phyloP scores from a whole-genome alignment of 2,888 invertebrate species.

The Dione juno region DNA sequence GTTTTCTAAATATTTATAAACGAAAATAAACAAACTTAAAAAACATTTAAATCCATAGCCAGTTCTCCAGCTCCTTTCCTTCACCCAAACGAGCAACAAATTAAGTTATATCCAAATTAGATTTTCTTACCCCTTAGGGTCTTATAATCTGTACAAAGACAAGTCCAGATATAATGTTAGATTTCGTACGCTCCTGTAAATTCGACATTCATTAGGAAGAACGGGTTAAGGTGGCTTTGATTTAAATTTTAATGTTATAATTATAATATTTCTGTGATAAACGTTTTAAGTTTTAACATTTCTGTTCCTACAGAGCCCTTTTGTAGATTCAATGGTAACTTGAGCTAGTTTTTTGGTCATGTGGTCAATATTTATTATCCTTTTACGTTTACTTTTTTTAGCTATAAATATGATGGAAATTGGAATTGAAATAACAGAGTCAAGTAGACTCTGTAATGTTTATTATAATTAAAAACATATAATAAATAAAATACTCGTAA shows the following conservation, averaged over 20 bases:
- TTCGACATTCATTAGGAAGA: slow-evolving; percentile 41
- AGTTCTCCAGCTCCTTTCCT: slow-evolving; percentile 2
- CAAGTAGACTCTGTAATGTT: too few relatives aligned
- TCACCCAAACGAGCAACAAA: slow-evolving; percentile 51
- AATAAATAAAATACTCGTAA: too few relatives aligned
- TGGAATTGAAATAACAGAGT: too few relatives aligned
- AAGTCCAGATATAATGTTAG: slow-evolving; percentile 45
- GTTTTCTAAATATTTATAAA: not conserved
- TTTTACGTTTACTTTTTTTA: too few relatives aligned
- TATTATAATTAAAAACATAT: too few relatives aligned
- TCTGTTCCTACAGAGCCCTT: too few relatives aligned
- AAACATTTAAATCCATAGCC: not conserved
- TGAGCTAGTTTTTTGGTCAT: too few relatives aligned
- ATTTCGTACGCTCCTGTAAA: slow-evolving; percentile 40
- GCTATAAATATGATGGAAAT: too few relatives aligned
- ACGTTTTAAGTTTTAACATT: not conserved
- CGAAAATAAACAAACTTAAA: not conserved
- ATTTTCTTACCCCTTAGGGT: slow-evolving; percentile 59
- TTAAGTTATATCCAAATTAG: slow-evolving; percentile 70
- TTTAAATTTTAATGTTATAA: not conserved
- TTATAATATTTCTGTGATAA: not conserved
- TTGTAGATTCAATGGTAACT: too few relatives aligned
- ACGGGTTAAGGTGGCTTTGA: slow-evolving; percentile 19
- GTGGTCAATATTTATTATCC: too few relatives aligned
- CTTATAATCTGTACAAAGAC: slow-evolving; percentile 55